phyloP scores from a whole-genome alignment of 2,888 invertebrate species.

The Megamerina dolium region DNA sequence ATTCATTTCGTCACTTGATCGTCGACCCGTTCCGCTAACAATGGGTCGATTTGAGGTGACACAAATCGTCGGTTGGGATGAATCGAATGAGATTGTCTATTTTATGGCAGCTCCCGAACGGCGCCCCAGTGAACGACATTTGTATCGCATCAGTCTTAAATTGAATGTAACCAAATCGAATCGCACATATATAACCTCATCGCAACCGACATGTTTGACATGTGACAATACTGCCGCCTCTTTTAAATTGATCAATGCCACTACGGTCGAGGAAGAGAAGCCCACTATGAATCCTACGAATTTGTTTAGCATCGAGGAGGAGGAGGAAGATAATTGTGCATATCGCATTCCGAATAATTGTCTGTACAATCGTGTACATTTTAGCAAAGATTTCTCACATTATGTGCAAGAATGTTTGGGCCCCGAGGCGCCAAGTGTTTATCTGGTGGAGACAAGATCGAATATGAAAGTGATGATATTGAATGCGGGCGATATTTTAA shows the following conservation, averaged over 20 bases:
- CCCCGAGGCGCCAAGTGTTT: constrained; percentile 63
- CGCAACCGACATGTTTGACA: constrained; percentile 47
- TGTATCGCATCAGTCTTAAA: constrained; percentile 63
- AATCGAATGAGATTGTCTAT: constrained; percentile 66
- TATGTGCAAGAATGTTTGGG: constrained; percentile 75
- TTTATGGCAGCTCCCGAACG: constrained; percentile 74
- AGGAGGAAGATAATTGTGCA: constrained; percentile 33
- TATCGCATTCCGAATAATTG: constrained; percentile 54
- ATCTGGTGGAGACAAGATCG: constrained; percentile 57
- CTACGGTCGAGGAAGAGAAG: too few relatives aligned
- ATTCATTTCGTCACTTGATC: constrained; percentile 47
- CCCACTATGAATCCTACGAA: not conserved
- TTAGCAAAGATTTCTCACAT: constrained; percentile 59
- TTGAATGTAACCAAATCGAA: constrained; percentile 49
- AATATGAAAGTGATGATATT: constrained; percentile 60
- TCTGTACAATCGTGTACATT: constrained; percentile 61
- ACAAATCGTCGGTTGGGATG: constrained; percentile 71
- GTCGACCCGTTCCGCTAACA: constrained; percentile 54
- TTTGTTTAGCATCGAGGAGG: too few relatives aligned
- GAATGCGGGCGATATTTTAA: constrained; percentile 62
- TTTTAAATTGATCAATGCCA: constrained; percentile 32
- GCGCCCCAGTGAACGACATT: constrained; percentile 72
- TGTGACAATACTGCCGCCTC: constrained; percentile 46
- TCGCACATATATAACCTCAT: constrained; percentile 47
- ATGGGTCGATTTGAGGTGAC: constrained; percentile 72